phyloP scores from a whole-genome alignment of 1,140 invertebrate genomes.

The Zaprionus vittiger region DNA sequence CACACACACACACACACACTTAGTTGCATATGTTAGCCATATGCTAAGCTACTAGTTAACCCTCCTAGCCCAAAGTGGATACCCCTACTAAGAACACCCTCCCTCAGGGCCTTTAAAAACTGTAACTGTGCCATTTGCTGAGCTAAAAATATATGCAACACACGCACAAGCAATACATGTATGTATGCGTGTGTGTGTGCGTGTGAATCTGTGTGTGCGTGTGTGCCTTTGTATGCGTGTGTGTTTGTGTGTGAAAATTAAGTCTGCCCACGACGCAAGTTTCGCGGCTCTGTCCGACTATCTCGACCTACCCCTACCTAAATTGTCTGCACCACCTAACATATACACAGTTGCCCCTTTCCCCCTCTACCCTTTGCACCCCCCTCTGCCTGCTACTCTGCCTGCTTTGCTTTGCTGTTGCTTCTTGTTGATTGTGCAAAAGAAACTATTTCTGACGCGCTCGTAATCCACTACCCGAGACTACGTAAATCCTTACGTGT shows the following conservation, averaged over 20 bases:
- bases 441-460: slow-evolving; percentile 69
- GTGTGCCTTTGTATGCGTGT: slow-evolving; percentile 20
- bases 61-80: background rate
- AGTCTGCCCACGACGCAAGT: slow-evolving; percentile 71
- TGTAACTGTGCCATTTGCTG: slow-evolving; percentile 62
- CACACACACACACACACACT: slow-evolving; percentile 7
- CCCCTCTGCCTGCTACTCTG: background rate
- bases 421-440: slow-evolving; percentile 48
- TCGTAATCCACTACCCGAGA: slow-evolving; percentile 45
- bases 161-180: slow-evolving; percentile 10
- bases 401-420: background rate
- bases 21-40: slow-evolving; percentile 17
- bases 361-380: background rate
- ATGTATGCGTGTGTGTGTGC: background rate
- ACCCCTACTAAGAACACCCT: background rate
- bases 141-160: slow-evolving; percentile 69
- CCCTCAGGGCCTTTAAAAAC: slow-evolving; percentile 37
- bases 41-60: slow-evolving; percentile 7
- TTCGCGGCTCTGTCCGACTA: slow-evolving; percentile 44
- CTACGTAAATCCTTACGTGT: slow-evolving; percentile 77
- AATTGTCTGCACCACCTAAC: slow-evolving; percentile 4
- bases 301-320: slow-evolving; percentile 34
- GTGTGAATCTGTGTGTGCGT: slow-evolving; percentile 18
- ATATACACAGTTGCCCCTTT: background rate
- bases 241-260: slow-evolving; percentile 59